phyloP scores from a whole-genome alignment of 64 coral and sea anemone species.

The Hydrozoanthus tunicans region DNA sequence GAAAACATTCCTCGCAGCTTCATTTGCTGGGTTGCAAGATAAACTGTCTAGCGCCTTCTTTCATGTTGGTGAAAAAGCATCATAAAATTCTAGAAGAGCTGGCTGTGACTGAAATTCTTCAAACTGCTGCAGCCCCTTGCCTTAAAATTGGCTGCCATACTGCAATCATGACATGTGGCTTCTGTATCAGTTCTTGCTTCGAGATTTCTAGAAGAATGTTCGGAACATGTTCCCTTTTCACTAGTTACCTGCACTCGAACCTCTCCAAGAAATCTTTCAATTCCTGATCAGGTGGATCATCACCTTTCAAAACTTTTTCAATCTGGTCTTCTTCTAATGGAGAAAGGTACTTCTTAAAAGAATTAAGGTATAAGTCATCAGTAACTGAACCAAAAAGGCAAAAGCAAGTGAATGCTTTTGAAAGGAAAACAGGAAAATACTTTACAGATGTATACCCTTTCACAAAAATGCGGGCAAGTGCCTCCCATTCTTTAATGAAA shows the following conservation, averaged over 20 bases:
- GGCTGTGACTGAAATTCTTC: constrained; percentile 44
- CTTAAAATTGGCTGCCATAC: constrained; percentile 62
- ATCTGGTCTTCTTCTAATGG: constrained; percentile 63
- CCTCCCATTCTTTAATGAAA: constrained; percentile 72
- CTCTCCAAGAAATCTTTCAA: constrained; percentile 65
- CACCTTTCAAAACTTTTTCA: constrained; percentile 7
- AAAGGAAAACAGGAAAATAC: constrained; percentile 74
- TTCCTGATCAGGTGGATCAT: constrained; percentile 51
- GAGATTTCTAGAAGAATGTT: constrained; percentile 57
- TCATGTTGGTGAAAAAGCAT: constrained; percentile 32
- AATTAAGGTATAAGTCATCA: constrained; percentile 32
- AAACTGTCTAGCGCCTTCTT: constrained; percentile 73
- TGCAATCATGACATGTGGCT: constrained; percentile 68
- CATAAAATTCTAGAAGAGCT: constrained; percentile 44
- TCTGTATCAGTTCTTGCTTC: constrained; percentile 72
- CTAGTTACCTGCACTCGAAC: constrained; percentile 56
- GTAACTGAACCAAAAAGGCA: constrained; percentile 59
- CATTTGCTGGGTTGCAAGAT: constrained; percentile 31
- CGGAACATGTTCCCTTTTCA: constrained; percentile 40
- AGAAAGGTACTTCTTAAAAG: constrained; percentile 61
- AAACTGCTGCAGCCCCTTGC: constrained; percentile 53
- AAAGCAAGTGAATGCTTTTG: constrained; percentile 66
- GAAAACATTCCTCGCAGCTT: constrained; percentile 44
- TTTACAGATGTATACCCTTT: constrained; percentile 61
- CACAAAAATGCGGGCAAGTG: constrained; percentile 63